phyloP scores from a whole-genome alignment of 2,113 vertebrate genomes.

The Scomber scombrus region DNA sequence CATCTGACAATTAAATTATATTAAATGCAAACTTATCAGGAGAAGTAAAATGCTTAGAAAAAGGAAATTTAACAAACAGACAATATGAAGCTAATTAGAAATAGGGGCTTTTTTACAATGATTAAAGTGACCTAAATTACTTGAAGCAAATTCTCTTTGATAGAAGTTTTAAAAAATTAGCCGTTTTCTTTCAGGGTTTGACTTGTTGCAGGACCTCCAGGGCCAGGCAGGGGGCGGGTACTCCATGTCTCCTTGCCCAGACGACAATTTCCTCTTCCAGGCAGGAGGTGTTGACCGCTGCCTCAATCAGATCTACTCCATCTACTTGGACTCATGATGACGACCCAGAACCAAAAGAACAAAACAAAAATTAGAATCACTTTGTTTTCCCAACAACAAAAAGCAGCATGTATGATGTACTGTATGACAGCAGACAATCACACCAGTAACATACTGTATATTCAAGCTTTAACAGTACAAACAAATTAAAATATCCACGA shows the following conservation, averaged over 20 bases:
- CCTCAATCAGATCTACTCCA: constrained; percentile 79
- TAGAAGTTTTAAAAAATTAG: background rate
- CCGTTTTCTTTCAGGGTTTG: constrained; percentile 62
- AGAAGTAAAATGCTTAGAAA: no score
- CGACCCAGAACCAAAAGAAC: background rate
- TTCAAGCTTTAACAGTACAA: constrained; percentile 25
- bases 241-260: constrained; percentile 65
- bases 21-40: no score
- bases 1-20: no score
- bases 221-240: constrained; percentile 61
- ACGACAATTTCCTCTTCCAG: constrained; percentile 80
- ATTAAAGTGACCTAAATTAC: background rate
- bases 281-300: constrained; percentile 76
- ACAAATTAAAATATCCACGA: background rate
- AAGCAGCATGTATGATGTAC: background rate
- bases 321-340: constrained; percentile 79
- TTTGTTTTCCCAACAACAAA: background rate
- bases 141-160: background rate
- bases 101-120: background rate
- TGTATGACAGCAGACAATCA: constrained; percentile 11
- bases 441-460: background rate
- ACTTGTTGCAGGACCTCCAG: constrained; percentile 77
- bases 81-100: background rate
- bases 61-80: no score
- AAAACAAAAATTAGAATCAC: background rate